Evolutionary conservation across 35 echinoderm and acorn worm genomes (phyloP).

Genomic region (Apostichopus japonicus): DNA sequence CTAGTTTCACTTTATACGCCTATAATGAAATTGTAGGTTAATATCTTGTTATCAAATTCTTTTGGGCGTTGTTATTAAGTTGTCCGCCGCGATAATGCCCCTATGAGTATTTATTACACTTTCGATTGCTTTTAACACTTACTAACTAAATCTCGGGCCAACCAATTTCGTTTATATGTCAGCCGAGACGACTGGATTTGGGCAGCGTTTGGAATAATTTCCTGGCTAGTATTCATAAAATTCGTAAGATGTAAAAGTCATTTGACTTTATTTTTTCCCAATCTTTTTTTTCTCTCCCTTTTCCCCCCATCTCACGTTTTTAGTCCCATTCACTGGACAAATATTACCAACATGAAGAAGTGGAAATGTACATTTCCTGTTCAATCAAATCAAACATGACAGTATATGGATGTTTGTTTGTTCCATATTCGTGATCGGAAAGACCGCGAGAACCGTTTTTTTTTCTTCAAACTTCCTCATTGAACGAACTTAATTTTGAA

Average conservation of each 20-base stretch:
- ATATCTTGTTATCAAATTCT: neutral
- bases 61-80: neutral
- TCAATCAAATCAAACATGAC: neutral
- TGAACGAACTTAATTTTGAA: too few relatives aligned
- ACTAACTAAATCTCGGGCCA: neutral
- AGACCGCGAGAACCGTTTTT: too few relatives aligned
- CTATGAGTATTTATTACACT: neutral
- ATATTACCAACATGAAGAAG: neutral
- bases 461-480: too few relatives aligned
- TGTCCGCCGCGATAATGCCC: neutral
- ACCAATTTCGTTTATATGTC: neutral
- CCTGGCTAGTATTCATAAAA: neutral
- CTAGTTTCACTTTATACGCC: neutral
- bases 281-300: neutral
- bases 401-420: neutral
- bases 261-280: neutral
- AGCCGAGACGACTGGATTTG: neutral
- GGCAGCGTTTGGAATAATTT: neutral
- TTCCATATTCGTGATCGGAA: neutral
- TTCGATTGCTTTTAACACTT: neutral
- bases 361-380: conserved; percentile 4
- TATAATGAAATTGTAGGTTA: neutral
- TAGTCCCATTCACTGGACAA: neutral
- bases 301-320: neutral
- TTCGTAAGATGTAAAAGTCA: neutral